Evolutionary conservation across 2,113 vertebrate genomes (phyloP).

Genomic region (Cyprinodon tularosa): DNA sequence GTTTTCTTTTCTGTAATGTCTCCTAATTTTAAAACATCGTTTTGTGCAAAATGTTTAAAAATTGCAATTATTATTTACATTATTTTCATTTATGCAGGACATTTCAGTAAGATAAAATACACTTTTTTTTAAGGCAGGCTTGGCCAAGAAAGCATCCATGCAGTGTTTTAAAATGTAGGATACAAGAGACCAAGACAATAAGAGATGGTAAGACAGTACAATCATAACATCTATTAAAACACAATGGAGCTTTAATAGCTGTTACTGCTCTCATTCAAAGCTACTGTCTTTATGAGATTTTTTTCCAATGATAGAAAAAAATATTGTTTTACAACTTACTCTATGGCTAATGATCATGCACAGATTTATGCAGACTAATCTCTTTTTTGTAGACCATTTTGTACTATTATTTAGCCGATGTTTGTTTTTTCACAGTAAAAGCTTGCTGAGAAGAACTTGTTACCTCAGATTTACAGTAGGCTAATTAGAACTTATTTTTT

Average conservation of each 20-base stretch:
- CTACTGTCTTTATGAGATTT: neutral
- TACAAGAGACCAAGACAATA: neutral
- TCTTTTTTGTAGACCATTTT: too few species aligned
- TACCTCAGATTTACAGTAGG: too few species aligned
- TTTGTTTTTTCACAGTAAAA: too few species aligned
- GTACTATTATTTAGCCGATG: too few species aligned
- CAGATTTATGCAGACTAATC: too few species aligned
- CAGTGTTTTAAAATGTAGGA: neutral
- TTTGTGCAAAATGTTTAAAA: slow-evolving; percentile 9
- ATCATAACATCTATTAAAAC: neutral
- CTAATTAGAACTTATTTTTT: too few species aligned
- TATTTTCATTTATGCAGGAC: neutral
- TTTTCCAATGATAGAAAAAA: too few species aligned
- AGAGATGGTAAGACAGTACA: neutral
- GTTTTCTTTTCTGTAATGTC: neutral
- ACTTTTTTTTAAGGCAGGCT: neutral
- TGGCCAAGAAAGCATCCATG: neutral
- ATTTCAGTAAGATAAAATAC: neutral
- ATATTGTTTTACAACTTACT: too few species aligned
- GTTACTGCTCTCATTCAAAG: neutral
- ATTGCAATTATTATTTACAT: slow-evolving; percentile 9
- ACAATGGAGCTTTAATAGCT: neutral
- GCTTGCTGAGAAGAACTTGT: too few species aligned
- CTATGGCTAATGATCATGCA: too few species aligned
- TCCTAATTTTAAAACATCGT: neutral